phyloP scores from a whole-genome alignment of 2,113 vertebrate species.

The Nicator chloris region DNA sequence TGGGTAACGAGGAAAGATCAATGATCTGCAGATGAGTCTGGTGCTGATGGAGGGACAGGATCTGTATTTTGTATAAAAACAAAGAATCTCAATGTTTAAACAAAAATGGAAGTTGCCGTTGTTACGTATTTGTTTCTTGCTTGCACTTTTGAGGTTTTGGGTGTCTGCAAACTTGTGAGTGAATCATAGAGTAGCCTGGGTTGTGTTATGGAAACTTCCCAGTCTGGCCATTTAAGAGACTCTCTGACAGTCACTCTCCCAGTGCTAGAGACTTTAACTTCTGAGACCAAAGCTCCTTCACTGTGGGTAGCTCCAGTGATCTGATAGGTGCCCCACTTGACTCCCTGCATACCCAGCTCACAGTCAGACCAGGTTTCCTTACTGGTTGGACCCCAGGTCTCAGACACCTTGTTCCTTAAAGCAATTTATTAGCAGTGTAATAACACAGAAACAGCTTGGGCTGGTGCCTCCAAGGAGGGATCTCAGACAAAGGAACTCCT shows the following conservation, averaged over 20 bases:
- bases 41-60: not conserved
- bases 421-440: not conserved
- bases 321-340: not conserved
- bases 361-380: not conserved
- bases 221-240: not conserved
- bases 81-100: not conserved
- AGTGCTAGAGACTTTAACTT: not conserved
- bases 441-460: not conserved
- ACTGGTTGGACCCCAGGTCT: not conserved
- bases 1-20: slow-evolving; percentile 25
- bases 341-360: not conserved
- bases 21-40: not conserved
- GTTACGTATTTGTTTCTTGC: not conserved
- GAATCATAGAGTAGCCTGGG: not conserved
- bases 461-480: not conserved
- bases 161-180: not conserved
- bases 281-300: not conserved
- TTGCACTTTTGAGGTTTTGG: slow-evolving; percentile 34
- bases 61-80: not conserved
- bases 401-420: not conserved
- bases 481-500: not conserved
- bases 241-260: not conserved
- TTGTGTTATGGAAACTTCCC: not conserved
- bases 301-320: rapidly evolving
- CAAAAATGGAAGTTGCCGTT: not conserved